Conservation (phyloP, 2,113 vertebrate species). For the Eulemur macaco region DNA sequence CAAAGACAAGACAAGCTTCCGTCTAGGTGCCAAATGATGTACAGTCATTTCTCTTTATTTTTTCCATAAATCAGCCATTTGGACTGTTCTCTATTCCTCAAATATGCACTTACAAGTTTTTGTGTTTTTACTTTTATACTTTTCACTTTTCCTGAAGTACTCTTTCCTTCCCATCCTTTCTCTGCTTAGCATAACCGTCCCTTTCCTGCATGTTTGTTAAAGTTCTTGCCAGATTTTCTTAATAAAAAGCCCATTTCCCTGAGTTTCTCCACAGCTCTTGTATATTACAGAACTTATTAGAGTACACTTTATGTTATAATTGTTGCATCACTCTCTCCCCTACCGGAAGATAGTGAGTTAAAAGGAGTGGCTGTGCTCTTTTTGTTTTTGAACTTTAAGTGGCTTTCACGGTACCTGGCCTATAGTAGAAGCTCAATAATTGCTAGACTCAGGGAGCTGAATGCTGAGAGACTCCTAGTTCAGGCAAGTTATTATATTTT, state of each 20-base stretch:
- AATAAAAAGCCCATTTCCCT: neutral
- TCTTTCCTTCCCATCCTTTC: neutral
- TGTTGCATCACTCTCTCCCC: neutral
- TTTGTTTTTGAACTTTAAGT: neutral
- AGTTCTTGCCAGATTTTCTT: neutral
- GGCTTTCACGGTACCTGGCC: neutral
- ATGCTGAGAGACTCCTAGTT: neutral
- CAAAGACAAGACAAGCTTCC: accelerated
- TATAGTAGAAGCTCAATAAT: neutral
- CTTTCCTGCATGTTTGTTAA: neutral
- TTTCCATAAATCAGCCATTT: neutral
- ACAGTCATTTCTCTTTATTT: neutral
- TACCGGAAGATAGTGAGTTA: neutral
- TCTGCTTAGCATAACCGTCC: neutral
- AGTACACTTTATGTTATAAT: neutral
- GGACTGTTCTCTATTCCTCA: neutral
- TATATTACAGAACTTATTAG: neutral
- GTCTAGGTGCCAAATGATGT: neutral
- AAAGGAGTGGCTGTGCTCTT: neutral
- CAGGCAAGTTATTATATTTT: neutral
- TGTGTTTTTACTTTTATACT: neutral
- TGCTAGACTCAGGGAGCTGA: neutral
- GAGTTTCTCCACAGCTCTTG: neutral
- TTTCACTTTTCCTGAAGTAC: neutral
- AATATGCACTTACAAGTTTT: neutral